A percentile compares a stretch with the other conserved stretches of the same genome.
Evolutionary conservation across 2,113 vertebrate genomes (phyloP).

Genomic region (Clarias batrachus): DNA sequence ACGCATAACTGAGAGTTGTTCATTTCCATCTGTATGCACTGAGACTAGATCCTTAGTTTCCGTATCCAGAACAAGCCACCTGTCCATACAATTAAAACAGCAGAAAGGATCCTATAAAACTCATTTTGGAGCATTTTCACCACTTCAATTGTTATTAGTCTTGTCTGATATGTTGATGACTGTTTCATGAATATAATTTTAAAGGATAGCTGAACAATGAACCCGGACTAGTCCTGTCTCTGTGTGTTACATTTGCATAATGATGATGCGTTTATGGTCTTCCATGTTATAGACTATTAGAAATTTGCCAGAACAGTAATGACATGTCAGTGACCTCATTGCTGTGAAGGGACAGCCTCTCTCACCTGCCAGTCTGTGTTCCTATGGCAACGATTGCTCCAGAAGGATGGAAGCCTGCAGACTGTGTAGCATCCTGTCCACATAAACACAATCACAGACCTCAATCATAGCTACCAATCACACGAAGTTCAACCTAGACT

Average conservation of each 20-base stretch:
- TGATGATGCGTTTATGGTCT: slow-evolving; percentile 40
- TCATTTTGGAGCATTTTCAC: not conserved
- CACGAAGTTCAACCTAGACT: not conserved
- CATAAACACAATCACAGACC: slow-evolving; percentile 22
- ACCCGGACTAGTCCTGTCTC: slow-evolving; percentile 3
- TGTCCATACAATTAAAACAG: slow-evolving; percentile 62
- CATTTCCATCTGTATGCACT: slow-evolving; percentile 95
- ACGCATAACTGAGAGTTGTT: slow-evolving; percentile 94
- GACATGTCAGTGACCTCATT: slow-evolving; percentile 38
- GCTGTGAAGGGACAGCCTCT: slow-evolving; percentile 36
- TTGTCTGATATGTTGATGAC: slow-evolving; percentile 27
- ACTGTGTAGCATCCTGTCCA: slow-evolving; percentile 88
- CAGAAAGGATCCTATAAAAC: not conserved
- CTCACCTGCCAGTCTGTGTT: slow-evolving; percentile 92
- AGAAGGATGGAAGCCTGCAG: slow-evolving; percentile 92
- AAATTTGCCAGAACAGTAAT: slow-evolving; percentile 31
- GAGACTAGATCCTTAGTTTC: slow-evolving; percentile 95
- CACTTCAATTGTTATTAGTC: not conserved
- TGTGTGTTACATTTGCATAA: slow-evolving; percentile 42
- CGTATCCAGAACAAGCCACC: slow-evolving; percentile 97
- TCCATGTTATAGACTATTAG: slow-evolving; percentile 35
- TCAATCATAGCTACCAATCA: not conserved
- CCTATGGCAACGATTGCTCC: slow-evolving; percentile 92
- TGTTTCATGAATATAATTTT: slow-evolving; percentile 25
- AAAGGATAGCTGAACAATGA: slow-evolving; percentile 30